A percentile compares a stretch with the other conserved stretches of the same genome.
phyloP scores from a whole-genome alignment of 2,797 vertebrate species.

The Sebastes miniatus region DNA sequence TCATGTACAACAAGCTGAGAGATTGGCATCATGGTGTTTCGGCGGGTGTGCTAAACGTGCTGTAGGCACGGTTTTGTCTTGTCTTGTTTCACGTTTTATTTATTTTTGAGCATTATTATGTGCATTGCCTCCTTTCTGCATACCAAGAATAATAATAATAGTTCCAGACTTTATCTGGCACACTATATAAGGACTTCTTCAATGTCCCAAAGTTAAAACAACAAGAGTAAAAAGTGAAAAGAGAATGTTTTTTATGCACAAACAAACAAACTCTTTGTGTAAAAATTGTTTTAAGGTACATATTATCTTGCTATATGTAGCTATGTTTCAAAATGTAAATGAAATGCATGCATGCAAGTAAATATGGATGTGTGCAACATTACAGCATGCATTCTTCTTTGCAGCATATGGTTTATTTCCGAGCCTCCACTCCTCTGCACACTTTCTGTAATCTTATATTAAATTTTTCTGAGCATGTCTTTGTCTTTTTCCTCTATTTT shows the following conservation, averaged over 20 bases:
- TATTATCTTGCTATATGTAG: neutral
- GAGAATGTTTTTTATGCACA: neutral
- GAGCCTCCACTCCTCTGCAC: slow-evolving; percentile 6
- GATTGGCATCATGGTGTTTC: slow-evolving; percentile 97
- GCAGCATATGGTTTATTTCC: neutral
- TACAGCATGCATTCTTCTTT: neutral
- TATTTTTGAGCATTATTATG: slow-evolving; percentile 4
- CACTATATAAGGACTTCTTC: neutral
- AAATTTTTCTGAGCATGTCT: slow-evolving; percentile 17
- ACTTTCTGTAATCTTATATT: slow-evolving; percentile 8
- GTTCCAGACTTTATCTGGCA: neutral
- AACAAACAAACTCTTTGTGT: neutral
- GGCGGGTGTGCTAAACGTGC: slow-evolving; percentile 92
- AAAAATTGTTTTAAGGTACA: neutral
- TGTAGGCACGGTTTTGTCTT: slow-evolving; percentile 73
- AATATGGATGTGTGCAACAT: neutral
- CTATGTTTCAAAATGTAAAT: slow-evolving; percentile 20
- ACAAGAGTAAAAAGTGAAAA: neutral
- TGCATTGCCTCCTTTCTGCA: neutral
- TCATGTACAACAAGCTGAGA: slow-evolving; percentile 96
- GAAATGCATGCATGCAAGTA: slow-evolving; percentile 13
- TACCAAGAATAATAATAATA: neutral
- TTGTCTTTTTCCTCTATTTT: slow-evolving; percentile 17
- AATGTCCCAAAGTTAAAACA: neutral
- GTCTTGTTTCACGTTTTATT: slow-evolving; percentile 18